Evolutionary conservation across 1,140 invertebrate genomes (phyloP).

Genomic region (Eupristina koningsbergeri): DNA sequence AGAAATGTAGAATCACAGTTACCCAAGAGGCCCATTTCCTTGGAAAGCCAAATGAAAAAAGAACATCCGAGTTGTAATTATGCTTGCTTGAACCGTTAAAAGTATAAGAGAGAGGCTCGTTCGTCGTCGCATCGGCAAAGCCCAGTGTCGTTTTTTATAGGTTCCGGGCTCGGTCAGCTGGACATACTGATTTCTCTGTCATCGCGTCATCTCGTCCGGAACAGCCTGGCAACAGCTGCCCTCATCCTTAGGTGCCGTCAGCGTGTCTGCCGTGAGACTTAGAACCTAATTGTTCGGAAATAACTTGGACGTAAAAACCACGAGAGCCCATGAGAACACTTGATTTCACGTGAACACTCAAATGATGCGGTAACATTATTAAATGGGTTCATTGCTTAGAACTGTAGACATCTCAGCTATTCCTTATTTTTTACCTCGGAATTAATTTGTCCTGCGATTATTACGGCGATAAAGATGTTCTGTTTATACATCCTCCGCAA

Average conservation of each 20-base stretch:
- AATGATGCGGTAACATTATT: slow-evolving; percentile 22
- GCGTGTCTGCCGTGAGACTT: slow-evolving; percentile 2
- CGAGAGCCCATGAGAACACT: slow-evolving; percentile 31
- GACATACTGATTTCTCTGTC: slow-evolving; percentile 62
- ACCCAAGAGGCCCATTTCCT: slow-evolving; percentile 37
- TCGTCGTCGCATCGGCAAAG: slow-evolving; percentile 22
- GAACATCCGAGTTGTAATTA: slow-evolving; percentile 45
- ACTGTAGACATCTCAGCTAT: slow-evolving; percentile 23
- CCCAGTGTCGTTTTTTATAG: slow-evolving; percentile 55
- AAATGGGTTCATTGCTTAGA: slow-evolving; percentile 31
- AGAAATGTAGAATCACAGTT: slow-evolving; percentile 44
- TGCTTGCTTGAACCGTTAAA: slow-evolving; percentile 48
- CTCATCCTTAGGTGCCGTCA: slow-evolving; percentile 11
- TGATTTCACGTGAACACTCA: slow-evolving; percentile 17
- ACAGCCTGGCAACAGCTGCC: slow-evolving; percentile 52
- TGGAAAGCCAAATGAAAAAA: slow-evolving; percentile 40
- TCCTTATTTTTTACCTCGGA: neutral
- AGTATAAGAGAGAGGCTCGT: slow-evolving; percentile 35
- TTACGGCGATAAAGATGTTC: slow-evolving; percentile 32
- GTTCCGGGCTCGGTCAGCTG: slow-evolving; percentile 53
- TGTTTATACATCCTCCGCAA: slow-evolving; percentile 32
- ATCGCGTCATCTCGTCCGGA: slow-evolving; percentile 61
- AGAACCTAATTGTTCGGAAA: slow-evolving; percentile 48
- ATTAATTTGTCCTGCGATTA: neutral
- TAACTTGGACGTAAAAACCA: slow-evolving; percentile 19